A percentile compares a stretch with the other conserved stretches of the same genome.
phyloP scores from a whole-genome alignment of 2,888 invertebrate genomes.

The Catonia carolina region DNA sequence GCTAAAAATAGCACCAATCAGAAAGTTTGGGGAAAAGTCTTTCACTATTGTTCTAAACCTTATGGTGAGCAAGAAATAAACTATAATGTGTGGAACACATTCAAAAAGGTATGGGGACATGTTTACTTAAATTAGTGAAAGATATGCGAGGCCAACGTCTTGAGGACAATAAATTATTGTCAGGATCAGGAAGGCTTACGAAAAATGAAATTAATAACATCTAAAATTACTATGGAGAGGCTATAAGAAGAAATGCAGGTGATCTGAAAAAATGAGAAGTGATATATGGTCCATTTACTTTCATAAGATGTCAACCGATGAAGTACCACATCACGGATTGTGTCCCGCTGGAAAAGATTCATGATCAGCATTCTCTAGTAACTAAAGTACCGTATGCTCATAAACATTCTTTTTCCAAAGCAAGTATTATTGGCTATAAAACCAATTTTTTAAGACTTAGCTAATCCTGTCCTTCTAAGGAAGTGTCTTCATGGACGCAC shows the following conservation, averaged over 20 bases:
- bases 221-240: constrained; percentile 33
- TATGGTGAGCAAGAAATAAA: constrained; percentile 22
- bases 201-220: constrained; percentile 32
- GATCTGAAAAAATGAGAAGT: constrained; percentile 33
- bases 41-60: no score
- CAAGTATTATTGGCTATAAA: neutral
- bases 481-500: neutral
- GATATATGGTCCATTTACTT: constrained; percentile 34
- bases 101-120: constrained; percentile 22
- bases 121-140: constrained; percentile 14
- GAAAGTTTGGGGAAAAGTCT: no score
- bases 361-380: neutral
- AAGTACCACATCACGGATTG: neutral
- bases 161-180: constrained; percentile 20
- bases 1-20: no score
- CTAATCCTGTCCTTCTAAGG: neutral
- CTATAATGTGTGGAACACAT: neutral
- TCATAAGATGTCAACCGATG: constrained; percentile 30
- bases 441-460: neutral
- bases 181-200: constrained; percentile 31
- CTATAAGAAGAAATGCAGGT: constrained; percentile 32
- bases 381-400: neutral
- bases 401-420: neutral
- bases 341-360: neutral
- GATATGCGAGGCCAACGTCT: neutral